phyloP scores from a whole-genome alignment of 1,140 invertebrate species.

The Drosophila pseudoananassae region DNA sequence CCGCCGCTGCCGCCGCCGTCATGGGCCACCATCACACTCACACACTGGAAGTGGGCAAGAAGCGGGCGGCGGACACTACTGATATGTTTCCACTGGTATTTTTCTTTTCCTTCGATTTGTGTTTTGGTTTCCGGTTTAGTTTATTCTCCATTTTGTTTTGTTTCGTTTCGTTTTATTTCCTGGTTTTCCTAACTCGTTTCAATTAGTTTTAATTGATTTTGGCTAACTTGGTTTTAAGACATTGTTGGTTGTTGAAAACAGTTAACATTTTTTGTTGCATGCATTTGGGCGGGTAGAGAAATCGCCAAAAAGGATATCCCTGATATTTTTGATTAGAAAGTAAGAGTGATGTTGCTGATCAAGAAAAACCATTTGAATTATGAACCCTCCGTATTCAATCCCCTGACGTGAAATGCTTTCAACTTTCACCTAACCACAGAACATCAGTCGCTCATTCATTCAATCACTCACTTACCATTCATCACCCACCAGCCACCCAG shows the following conservation, averaged over 20 bases:
- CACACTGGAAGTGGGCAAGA: constrained; percentile 91
- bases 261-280: constrained; percentile 37
- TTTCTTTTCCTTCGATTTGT: constrained; percentile 45
- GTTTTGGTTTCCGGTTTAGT: constrained; percentile 29
- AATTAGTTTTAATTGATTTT: constrained; percentile 33
- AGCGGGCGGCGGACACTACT: constrained; percentile 86
- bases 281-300: constrained; percentile 18
- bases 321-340: background rate
- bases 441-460: constrained; percentile 14
- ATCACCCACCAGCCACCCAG: constrained; percentile 12
- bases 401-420: constrained; percentile 14
- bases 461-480: constrained; percentile 22
- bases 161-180: constrained; percentile 24
- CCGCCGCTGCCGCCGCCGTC: constrained; percentile 84
- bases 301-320: background rate
- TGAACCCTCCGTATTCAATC: constrained; percentile 9
- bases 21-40: constrained; percentile 66
- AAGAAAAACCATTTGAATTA: background rate
- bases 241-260: constrained; percentile 24
- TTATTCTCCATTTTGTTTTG: constrained; percentile 30
- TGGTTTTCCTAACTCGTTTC: constrained; percentile 15
- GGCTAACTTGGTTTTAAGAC: constrained; percentile 16
- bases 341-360: background rate
- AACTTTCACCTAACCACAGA: constrained; percentile 37
- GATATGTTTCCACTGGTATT: constrained; percentile 95